Evolutionary conservation across 1,140 invertebrate genomes (phyloP).

Genomic region (Bombus polaris): DNA sequence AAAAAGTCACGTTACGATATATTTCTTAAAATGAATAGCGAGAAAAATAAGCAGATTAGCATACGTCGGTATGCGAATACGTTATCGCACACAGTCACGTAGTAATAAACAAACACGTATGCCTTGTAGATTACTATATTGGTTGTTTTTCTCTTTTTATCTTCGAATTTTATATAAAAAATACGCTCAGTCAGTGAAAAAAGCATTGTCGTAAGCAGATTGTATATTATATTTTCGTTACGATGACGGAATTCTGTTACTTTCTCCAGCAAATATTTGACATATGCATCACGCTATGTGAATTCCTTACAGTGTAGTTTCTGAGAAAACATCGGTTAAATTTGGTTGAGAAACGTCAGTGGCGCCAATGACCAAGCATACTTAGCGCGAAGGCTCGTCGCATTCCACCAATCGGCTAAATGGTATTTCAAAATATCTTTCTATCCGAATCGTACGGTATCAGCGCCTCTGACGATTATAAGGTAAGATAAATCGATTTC

Average conservation of each 20-base stretch:
- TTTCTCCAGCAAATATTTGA: background rate
- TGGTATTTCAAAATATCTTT: conserved; percentile 44
- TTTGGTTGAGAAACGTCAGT: conserved; percentile 30
- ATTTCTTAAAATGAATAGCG: background rate
- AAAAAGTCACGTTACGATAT: background rate
- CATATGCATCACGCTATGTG: background rate
- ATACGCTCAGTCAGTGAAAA: fast-evolving
- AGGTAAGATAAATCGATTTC: background rate
- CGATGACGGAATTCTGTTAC: background rate
- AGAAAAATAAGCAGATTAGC: background rate
- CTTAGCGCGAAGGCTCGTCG: conserved; percentile 73
- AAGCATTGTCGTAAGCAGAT: background rate
- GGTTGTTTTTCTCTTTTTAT: conserved; percentile 1
- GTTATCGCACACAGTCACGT: background rate
- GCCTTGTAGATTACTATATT: background rate
- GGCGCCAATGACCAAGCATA: conserved; percentile 55
- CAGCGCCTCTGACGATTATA: background rate
- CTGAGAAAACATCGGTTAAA: conserved; percentile 10
- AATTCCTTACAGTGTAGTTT: conserved; percentile 22
- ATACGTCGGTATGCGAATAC: background rate
- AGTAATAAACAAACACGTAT: background rate
- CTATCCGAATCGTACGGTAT: conserved; percentile 26
- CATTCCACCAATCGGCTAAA: conserved; percentile 66
- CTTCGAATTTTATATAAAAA: background rate
- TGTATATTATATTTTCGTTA: background rate